Conservation (phyloP, 2,888 invertebrate species). For the Uloborus plumipes region DNA sequence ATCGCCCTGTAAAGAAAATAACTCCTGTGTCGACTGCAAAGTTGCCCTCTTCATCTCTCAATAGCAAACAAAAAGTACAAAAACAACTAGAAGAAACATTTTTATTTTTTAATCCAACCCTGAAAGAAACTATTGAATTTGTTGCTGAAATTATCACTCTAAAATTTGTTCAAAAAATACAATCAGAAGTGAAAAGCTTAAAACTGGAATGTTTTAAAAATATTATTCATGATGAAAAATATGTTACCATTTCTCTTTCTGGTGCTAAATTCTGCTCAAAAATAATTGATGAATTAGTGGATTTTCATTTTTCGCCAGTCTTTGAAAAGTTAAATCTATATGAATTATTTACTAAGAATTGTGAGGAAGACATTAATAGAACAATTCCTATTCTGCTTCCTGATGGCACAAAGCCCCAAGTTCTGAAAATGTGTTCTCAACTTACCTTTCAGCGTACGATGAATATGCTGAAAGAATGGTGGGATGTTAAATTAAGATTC, state of each 20-base stretch:
- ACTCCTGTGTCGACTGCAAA: slow-evolving; percentile 77
- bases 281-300: too few species aligned
- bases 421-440: slow-evolving; percentile 30
- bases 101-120: slow-evolving; percentile 83
- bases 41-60: background rate
- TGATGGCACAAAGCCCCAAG: slow-evolving; percentile 29
- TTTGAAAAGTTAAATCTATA: too few species aligned
- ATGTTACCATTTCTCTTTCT: too few species aligned
- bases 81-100: slow-evolving; percentile 84
- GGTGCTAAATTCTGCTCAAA: too few species aligned
- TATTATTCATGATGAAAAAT: background rate
- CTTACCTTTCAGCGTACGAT: slow-evolving; percentile 31
- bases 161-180: slow-evolving; percentile 79
- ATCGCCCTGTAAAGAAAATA: slow-evolving; percentile 76
- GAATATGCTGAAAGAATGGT: slow-evolving; percentile 43
- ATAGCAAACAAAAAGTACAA: slow-evolving; percentile 65
- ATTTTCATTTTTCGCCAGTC: too few species aligned
- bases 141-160: slow-evolving; percentile 86
- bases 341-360: background rate
- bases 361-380: slow-evolving; percentile 18
- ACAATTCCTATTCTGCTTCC: slow-evolving; percentile 23
- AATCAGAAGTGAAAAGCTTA: slow-evolving; percentile 73
- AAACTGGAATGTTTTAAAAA: slow-evolving; percentile 33
- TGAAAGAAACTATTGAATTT: slow-evolving; percentile 84
- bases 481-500: slow-evolving; percentile 30